Base-by-base conservation (phyloP, 2,888 invertebrate species). In the Bimastos eiseni region DNA sequence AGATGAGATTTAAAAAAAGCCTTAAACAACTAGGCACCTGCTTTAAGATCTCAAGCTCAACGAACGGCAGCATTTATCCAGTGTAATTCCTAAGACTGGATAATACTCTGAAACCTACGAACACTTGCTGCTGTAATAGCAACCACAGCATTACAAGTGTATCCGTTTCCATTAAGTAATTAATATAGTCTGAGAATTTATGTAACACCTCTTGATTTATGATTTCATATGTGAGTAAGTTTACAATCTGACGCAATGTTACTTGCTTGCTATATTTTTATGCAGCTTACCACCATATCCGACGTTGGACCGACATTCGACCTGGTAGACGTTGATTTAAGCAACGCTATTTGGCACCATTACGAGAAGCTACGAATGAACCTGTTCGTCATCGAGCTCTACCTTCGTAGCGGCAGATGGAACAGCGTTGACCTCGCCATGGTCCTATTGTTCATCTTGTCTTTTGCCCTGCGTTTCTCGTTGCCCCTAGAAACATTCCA, bases 361-460 rank as follows among this genome's bases (percentile, higher is more conserved):
- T 89, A 92, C 86, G 92, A 92, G 88, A 91, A 90, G 19, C 19
- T 91, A 13, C 15, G 33, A 24, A 90, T 92, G 49, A 15, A 91
- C 11, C 38, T 90, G n/a, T 30, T 88, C 33, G 21, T 90, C 0
- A 36, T 92, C 49, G 89, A 84, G 36, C n/a, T 92, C 30, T 37
- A 84, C 44, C 30, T 55, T 37, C 91, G 90, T 84, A 36, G 90
- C 30, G 91, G 92, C 83, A 38, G 91, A 41, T 92, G 91, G 91
- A 92, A 92, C 91, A 89, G 37, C 24, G 21, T 91, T 30, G 91
- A 91, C 86, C 15, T 36, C n/a, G 21, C 15, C 24, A 91, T 91
- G 90, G 88, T 91, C 19, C 0, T 44, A 21, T 89, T 41, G 36
- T 91, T 83, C 89, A 6, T 88, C 21, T 89, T 89, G 8, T 91